phyloP scores from a whole-genome alignment of 2,797 vertebrate species.

The Pipistrellus pipistrellus region DNA sequence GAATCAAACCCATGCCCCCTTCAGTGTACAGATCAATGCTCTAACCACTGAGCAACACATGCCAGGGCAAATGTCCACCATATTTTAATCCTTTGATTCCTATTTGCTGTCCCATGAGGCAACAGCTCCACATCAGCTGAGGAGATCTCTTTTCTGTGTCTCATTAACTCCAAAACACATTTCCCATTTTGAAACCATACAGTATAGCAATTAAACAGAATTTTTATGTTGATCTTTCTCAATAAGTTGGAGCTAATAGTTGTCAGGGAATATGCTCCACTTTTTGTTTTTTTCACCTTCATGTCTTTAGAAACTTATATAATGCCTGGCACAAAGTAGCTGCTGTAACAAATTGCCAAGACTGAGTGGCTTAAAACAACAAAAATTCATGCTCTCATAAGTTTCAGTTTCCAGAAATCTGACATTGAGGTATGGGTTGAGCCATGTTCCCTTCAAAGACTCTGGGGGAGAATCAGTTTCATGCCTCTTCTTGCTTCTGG shows the following conservation, averaged over 20 bases:
- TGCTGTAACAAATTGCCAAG: conserved; percentile 4
- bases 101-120: neutral
- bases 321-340: neutral
- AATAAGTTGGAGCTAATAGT: neutral
- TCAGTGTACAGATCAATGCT: too few relatives aligned
- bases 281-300: neutral
- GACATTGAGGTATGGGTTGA: neutral
- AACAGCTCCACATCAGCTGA: neutral
- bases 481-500: neutral
- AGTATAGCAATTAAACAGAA: neutral
- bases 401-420: conserved; percentile 44
- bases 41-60: too few relatives aligned
- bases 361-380: neutral
- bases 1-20: too few relatives aligned
- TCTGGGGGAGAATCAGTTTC: neutral
- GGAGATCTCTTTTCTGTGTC: neutral
- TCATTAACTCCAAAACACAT: neutral
- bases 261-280: neutral
- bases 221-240: neutral
- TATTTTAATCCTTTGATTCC: conserved; percentile 18
- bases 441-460: neutral
- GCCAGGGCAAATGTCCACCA: too few relatives aligned
- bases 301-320: neutral
- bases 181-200: neutral
- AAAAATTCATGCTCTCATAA: neutral